Conservation (phyloP, 2,113 vertebrate genomes). For the Numenius arquata region DNA sequence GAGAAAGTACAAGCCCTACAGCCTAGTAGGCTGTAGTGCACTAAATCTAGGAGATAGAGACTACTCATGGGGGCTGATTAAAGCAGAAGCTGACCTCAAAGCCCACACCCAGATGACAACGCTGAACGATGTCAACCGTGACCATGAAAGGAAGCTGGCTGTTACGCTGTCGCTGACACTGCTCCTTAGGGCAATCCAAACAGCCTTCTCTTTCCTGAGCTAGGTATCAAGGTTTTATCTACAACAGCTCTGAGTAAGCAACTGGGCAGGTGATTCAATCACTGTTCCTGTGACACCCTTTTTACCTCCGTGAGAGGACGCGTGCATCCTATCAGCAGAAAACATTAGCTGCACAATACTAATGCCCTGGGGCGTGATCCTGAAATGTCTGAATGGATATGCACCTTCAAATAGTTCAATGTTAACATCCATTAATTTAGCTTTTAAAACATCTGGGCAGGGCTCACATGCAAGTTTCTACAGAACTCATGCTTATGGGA, state of each 20-base stretch:
- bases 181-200: neutral
- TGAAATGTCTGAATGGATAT: neutral
- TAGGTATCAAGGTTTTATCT: neutral
- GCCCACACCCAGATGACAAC: neutral
- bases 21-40: too few relatives aligned
- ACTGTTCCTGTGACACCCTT: neutral
- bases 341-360: neutral
- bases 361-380: neutral
- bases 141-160: neutral
- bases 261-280: neutral
- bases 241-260: neutral
- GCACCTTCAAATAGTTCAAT: neutral
- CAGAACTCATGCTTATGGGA: neutral
- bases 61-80: neutral
- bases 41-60: neutral
- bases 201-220: neutral
- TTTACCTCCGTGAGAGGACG: neutral
- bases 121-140: neutral
- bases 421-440: neutral
- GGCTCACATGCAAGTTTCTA: slow-evolving; percentile 5
- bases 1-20: neutral
- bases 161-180: neutral
- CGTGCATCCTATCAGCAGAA: neutral
- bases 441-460: slow-evolving; percentile 6
- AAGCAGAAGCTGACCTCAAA: slow-evolving; percentile 15